phyloP scores from a whole-genome alignment of 2,797 vertebrate genomes.

The Bryconaethiops microstoma region DNA sequence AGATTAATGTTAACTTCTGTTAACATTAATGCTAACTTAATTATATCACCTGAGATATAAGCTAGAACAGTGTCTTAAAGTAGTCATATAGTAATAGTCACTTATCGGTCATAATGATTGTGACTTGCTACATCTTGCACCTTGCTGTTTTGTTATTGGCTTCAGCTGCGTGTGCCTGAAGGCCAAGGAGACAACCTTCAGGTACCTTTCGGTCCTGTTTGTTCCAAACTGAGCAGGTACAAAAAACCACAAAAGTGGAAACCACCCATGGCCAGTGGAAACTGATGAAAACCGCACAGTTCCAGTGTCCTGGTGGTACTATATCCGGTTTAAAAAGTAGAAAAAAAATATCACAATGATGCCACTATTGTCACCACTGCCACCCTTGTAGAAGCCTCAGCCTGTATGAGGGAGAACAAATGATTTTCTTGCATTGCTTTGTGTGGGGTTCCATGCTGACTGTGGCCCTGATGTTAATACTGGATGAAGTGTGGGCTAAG shows the following conservation, averaged over 20 bases:
- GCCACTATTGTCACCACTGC: not conserved
- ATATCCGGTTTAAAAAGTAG: not conserved
- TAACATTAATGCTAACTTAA: not conserved
- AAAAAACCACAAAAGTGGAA: no score
- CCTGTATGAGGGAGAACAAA: not conserved
- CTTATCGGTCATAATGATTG: no score
- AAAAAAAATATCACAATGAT: not conserved
- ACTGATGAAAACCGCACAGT: no score
- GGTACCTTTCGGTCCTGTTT: not conserved
- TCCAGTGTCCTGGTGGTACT: no score
- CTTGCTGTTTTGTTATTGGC: no score
- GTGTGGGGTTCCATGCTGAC: conserved; percentile 69
- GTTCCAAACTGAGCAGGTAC: no score
- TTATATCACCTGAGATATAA: not conserved
- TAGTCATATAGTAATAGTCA: no score
- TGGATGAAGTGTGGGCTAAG: conserved; percentile 76
- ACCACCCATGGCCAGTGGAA: no score
- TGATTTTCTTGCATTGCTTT: conserved; percentile 25
- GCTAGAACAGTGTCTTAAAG: no score
- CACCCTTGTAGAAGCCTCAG: conserved; percentile 14
- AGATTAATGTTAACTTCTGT: not conserved
- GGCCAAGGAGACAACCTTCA: not conserved
- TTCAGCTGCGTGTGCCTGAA: not conserved
- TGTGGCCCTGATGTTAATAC: conserved; percentile 81
- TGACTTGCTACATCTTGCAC: no score